Evolutionary conservation across 2,113 vertebrate genomes (phyloP).

Genomic region (Nannobrachium achirus): DNA sequence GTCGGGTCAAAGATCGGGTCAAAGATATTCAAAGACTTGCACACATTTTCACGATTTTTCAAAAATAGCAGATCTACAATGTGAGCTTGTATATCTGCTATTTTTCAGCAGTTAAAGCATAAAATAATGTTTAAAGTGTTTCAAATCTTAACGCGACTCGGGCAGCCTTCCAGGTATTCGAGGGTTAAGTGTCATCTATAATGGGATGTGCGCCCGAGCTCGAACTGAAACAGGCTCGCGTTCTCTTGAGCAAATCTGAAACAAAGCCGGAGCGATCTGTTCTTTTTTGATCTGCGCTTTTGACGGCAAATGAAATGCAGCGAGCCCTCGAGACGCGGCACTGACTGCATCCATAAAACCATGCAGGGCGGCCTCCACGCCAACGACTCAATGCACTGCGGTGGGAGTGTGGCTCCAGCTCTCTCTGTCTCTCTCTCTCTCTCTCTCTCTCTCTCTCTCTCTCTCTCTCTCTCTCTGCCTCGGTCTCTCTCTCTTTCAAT

Average conservation of each 20-base stretch:
- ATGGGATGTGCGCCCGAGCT: slow-evolving; percentile 41
- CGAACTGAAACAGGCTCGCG: slow-evolving; percentile 38
- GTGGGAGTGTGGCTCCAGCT: slow-evolving; percentile 47
- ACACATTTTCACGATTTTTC: too few species aligned
- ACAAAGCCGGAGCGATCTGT: slow-evolving; percentile 44
- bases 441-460: slow-evolving; percentile 12
- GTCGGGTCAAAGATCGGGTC: too few species aligned
- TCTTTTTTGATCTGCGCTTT: slow-evolving; percentile 49
- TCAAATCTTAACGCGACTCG: too few species aligned
- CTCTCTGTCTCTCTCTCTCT: slow-evolving; percentile 11
- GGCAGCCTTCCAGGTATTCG: too few species aligned
- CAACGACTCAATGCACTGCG: slow-evolving; percentile 46
- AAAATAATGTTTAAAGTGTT: too few species aligned
- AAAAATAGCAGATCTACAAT: too few species aligned
- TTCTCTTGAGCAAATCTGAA: slow-evolving; percentile 53
- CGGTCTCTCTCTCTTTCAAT: slow-evolving; percentile 31
- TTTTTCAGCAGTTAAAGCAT: too few species aligned
- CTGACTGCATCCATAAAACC: slow-evolving; percentile 48
- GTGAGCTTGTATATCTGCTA: too few species aligned
- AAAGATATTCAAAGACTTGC: too few species aligned
- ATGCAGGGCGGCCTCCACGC: slow-evolving; percentile 34
- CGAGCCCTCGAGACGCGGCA: slow-evolving; percentile 39
- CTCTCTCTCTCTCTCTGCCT: not conserved
- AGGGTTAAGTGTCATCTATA: slow-evolving; percentile 35
- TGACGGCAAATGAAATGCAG: slow-evolving; percentile 58